A percentile compares a stretch with the other conserved stretches of the same genome.
Conservation (phyloP, 2,797 vertebrate species). For the Microctenopoma lineatum region DNA sequence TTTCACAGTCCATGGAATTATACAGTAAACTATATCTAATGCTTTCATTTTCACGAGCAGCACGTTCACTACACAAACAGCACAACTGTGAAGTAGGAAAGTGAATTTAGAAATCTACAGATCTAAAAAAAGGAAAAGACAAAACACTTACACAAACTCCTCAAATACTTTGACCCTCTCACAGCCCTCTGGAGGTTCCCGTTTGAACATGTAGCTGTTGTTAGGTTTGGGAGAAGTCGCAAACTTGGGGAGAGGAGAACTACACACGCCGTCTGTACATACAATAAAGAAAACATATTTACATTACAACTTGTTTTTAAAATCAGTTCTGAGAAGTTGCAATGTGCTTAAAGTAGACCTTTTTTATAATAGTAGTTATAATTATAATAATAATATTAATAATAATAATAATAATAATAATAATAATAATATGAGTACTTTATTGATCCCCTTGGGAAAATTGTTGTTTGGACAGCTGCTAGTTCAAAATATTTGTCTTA, state of each 20-base stretch:
- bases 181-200: slow-evolving; percentile 98
- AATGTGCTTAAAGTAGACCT: not conserved
- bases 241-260: slow-evolving; percentile 96
- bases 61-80: not conserved
- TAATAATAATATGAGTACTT: too few relatives aligned
- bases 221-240: slow-evolving; percentile 98
- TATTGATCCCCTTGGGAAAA: too few relatives aligned
- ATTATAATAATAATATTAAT: too few relatives aligned
- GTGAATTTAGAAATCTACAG: not conserved
- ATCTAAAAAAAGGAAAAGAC: slow-evolving; percentile 63
- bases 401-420: too few relatives aligned
- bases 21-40: not conserved
- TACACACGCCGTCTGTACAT: slow-evolving; percentile 91
- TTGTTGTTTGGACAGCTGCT: too few relatives aligned
- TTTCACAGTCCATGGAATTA: not conserved
- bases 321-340: not conserved
- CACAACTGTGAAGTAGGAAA: not conserved
- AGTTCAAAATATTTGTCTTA: too few relatives aligned
- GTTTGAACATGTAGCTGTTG: slow-evolving; percentile 99
- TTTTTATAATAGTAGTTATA: too few relatives aligned
- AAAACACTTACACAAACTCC: slow-evolving; percentile 93
- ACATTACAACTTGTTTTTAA: not conserved
- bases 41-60: slow-evolving; percentile 2
- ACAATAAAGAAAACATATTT: slow-evolving; percentile 59
- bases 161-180: slow-evolving; percentile 99